These are phyloP conservation scores for Apogon talboti DNA, from an alignment of 2,797 vertebrate species.

Conservation along the genomic window DNA sequence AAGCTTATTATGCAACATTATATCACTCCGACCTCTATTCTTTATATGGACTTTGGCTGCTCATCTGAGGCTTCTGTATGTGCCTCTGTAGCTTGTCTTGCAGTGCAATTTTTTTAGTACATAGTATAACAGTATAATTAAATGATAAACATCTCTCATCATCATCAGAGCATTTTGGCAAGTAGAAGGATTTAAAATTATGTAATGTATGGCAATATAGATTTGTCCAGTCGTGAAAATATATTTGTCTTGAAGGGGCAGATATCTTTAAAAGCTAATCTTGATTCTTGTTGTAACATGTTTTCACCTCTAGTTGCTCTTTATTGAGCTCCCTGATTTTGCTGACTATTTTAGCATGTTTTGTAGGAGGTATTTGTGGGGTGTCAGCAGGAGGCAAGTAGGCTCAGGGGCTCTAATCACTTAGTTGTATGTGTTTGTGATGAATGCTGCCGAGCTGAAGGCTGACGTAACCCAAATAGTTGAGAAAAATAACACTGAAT, in stretches of 20 bases:
- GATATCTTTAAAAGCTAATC: neutral
- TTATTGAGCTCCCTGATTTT: conserved; percentile 4
- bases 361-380: conserved; percentile 8
- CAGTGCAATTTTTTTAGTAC: neutral
- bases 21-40: conserved; percentile 1
- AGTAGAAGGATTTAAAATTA: too few species aligned
- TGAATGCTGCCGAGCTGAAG: conserved; percentile 9
- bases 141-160: neutral
- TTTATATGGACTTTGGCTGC: conserved; percentile 20
- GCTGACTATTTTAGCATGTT: conserved; percentile 10
- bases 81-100: neutral
- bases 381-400: conserved; percentile 19
- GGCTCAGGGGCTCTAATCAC: conserved; percentile 14
- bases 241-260: too few species aligned
- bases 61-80: conserved; percentile 2
- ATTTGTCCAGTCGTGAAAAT: rapidly evolving
- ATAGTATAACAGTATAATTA: neutral
- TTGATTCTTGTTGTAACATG: conserved; percentile 4
- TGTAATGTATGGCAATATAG: too few species aligned
- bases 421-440: neutral
- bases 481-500: neutral
- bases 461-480: conserved; percentile 5
- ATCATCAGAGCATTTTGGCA: neutral
- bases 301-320: conserved; percentile 2
- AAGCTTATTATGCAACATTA: conserved; percentile 2